Percentiles rank a stretch among this genome's conserved stretches.
These are phyloP conservation scores for Oryctes rhinoceros DNA, from an alignment of 1,140 invertebrate genomes.

Conservation along the genomic window DNA sequence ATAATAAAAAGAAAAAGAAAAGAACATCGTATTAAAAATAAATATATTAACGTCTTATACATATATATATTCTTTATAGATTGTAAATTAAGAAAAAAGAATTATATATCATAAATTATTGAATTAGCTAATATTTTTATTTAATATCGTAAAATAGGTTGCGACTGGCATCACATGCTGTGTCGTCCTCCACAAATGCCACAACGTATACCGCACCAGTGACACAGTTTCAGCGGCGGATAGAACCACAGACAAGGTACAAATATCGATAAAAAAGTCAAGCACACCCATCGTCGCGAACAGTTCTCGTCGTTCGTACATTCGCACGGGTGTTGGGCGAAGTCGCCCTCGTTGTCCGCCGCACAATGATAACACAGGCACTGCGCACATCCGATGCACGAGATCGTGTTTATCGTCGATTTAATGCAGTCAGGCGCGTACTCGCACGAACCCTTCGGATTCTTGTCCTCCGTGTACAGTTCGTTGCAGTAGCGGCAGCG, in stretches of 20 bases:
- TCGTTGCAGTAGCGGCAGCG: constrained; percentile 64
- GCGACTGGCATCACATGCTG: constrained; percentile 56
- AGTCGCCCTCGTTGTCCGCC: constrained; percentile 84
- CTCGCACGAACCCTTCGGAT: constrained; percentile 84
- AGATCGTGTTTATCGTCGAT: constrained; percentile 81
- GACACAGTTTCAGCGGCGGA: constrained; percentile 83
- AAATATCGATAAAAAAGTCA: constrained; percentile 85
- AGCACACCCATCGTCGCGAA: constrained; percentile 79
- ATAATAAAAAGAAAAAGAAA: constrained; percentile 22
- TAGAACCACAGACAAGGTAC: constrained; percentile 95
- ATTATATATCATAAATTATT: constrained; percentile 19
- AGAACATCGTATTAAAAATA: constrained; percentile 39
- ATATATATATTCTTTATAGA: constrained; percentile 26
- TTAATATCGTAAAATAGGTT: constrained; percentile 53
- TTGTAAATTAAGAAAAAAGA: constrained; percentile 21
- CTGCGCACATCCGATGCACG: constrained; percentile 84
- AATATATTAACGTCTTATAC: constrained; percentile 40
- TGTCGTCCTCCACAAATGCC: constrained; percentile 86
- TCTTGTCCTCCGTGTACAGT: constrained; percentile 79
- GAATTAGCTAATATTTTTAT: constrained; percentile 38
- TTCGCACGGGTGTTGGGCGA: constrained; percentile 81
- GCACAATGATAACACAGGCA: constrained; percentile 91
- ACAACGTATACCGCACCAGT: constrained; percentile 81
- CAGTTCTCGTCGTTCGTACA: constrained; percentile 69
- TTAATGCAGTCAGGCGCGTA: constrained; percentile 87